Percentiles rank a stretch among this genome's conserved stretches.
Evolutionary conservation across 2,888 invertebrate species (phyloP).

Genomic region (Iphiclides podalirius): DNA sequence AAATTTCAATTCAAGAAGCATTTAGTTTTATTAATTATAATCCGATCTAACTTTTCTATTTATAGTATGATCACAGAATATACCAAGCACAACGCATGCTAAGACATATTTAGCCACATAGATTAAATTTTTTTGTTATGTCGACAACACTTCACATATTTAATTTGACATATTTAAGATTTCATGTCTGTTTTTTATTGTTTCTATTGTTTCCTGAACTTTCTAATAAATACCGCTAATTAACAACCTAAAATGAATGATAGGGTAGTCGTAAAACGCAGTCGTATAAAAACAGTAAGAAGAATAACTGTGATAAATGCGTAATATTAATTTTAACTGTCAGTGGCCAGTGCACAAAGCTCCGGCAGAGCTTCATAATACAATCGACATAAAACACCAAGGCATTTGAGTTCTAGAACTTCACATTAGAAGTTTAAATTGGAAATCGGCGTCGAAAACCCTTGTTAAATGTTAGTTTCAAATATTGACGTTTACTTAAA

Average conservation of each 20-base stretch:
- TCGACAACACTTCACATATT: too few relatives aligned
- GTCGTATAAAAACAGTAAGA: too few relatives aligned
- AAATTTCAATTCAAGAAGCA: too few relatives aligned
- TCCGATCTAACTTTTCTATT: too few relatives aligned
- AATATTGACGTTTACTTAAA: neutral
- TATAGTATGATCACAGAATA: too few relatives aligned
- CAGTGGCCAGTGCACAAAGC: neutral
- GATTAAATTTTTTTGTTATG: too few relatives aligned
- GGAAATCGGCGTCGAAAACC: slow-evolving; percentile 15
- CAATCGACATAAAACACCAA: slow-evolving; percentile 15
- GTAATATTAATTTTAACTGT: neutral
- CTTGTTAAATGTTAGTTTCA: neutral
- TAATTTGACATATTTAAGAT: too few relatives aligned
- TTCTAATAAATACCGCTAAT: neutral
- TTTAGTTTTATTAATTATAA: too few relatives aligned
- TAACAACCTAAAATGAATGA: neutral
- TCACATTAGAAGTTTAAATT: slow-evolving; percentile 21
- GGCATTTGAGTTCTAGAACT: slow-evolving; percentile 14
- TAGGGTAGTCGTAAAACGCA: neutral
- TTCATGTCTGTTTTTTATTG: too few relatives aligned
- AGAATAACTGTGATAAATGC: neutral
- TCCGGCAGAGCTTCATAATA: slow-evolving; percentile 4
- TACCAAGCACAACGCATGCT: too few relatives aligned
- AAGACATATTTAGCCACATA: too few relatives aligned
- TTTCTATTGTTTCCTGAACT: too few relatives aligned